These are phyloP conservation scores for Scaptodrosophila lebanonensis DNA, from an alignment of 1,140 invertebrate species.

Conservation along the genomic window DNA sequence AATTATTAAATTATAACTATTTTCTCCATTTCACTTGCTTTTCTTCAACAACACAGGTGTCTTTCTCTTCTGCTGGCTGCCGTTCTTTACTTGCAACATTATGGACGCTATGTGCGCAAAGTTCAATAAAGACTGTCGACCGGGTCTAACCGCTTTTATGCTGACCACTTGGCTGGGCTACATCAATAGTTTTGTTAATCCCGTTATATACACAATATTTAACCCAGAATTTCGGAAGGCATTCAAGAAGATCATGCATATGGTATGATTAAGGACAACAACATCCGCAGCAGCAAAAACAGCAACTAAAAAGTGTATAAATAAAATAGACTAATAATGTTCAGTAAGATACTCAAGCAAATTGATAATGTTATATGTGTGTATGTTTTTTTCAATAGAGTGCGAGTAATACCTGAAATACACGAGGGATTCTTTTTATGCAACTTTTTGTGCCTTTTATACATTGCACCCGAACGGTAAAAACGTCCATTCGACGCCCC, in stretches of 20 bases:
- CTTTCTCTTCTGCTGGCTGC: conserved; percentile 98
- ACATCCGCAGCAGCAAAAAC: neutral
- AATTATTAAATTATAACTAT: too few relatives aligned
- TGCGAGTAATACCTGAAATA: too few relatives aligned
- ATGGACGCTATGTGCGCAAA: conserved; percentile 96
- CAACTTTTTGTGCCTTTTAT: too few relatives aligned
- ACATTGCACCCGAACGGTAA: too few relatives aligned
- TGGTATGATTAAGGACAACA: conserved; percentile 77
- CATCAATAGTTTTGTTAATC: conserved; percentile 98
- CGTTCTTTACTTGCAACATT: conserved; percentile 98
- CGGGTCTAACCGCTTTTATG: conserved; percentile 93
- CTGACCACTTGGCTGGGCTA: conserved; percentile 99
- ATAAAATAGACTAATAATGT: conserved; percentile 1
- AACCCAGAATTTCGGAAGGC: conserved; percentile 99
- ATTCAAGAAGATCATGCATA: conserved; percentile 94
- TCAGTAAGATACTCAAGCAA: too few relatives aligned
- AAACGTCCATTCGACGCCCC: too few relatives aligned
- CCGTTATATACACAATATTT: conserved; percentile 99
- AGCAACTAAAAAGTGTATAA: neutral
- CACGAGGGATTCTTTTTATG: too few relatives aligned
- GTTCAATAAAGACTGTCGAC: conserved; percentile 86
- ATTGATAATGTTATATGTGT: too few relatives aligned
- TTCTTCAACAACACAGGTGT: conserved; percentile 80
- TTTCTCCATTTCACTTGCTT: neutral
- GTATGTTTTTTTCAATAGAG: too few relatives aligned